phyloP scores from a whole-genome alignment of 2,113 vertebrate genomes.

The Strix aluco region DNA sequence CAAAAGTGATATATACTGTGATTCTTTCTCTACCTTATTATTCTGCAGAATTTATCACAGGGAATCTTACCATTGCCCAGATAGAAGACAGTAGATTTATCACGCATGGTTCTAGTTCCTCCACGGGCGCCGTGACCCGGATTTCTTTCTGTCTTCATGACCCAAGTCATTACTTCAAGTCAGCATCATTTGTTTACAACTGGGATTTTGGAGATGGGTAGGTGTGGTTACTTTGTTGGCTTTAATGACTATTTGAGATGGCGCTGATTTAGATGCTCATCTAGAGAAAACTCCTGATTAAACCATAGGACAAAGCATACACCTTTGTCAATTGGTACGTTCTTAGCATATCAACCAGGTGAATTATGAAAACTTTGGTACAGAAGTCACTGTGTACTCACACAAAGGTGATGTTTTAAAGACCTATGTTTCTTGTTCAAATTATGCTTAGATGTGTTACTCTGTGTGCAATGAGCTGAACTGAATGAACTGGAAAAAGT shows the following conservation, averaged over 20 bases:
- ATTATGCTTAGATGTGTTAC: neutral
- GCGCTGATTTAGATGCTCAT: neutral
- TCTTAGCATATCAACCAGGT: neutral
- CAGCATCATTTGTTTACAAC: slow-evolving; percentile 78
- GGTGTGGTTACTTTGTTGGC: neutral
- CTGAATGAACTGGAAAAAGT: neutral
- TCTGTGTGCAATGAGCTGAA: neutral
- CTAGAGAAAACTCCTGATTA: neutral
- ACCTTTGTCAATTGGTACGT: neutral
- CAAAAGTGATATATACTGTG: neutral
- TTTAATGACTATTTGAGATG: neutral
- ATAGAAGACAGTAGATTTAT: slow-evolving; percentile 73
- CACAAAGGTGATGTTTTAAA: neutral
- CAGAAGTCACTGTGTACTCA: neutral
- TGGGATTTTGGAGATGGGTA: slow-evolving; percentile 92
- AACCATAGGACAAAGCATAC: neutral
- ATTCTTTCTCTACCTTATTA: neutral
- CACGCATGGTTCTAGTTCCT: slow-evolving; percentile 71
- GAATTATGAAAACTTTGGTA: neutral
- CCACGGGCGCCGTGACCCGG: slow-evolving; percentile 68
- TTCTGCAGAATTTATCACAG: slow-evolving; percentile 80
- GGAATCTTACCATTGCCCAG: slow-evolving; percentile 82
- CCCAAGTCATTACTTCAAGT: slow-evolving; percentile 77
- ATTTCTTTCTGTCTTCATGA: slow-evolving; percentile 83
- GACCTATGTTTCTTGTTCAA: neutral